phyloP scores from a whole-genome alignment of 2,888 invertebrate genomes.

The Mimumesa dahlbomi region DNA sequence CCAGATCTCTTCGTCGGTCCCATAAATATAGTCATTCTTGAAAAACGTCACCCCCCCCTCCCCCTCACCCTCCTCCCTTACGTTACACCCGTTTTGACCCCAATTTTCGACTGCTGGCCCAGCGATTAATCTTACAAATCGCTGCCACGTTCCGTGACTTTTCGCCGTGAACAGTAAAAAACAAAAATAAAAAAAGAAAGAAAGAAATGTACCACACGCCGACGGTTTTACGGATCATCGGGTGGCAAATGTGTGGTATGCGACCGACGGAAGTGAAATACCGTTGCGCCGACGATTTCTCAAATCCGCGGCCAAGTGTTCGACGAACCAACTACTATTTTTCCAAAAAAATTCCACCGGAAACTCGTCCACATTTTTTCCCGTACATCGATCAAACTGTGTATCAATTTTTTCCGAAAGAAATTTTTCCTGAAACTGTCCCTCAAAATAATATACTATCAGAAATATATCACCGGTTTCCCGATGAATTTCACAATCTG shows the following conservation, averaged over 20 bases:
- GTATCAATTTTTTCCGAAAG: too few species aligned
- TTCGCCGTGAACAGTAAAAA: constrained; percentile 23
- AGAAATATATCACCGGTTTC: too few species aligned
- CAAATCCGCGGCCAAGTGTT: background rate
- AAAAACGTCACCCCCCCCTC: too few species aligned
- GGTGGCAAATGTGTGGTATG: background rate
- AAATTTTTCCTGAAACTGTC: too few species aligned
- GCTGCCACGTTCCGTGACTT: constrained; percentile 23
- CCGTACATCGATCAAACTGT: too few species aligned
- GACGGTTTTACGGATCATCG: constrained; percentile 46
- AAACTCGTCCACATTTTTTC: background rate
- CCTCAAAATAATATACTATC: too few species aligned
- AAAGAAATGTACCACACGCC: too few species aligned
- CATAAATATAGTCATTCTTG: constrained; percentile 58
- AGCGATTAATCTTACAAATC: constrained; percentile 58
- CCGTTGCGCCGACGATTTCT: background rate
- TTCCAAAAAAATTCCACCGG: background rate
- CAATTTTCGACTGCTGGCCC: constrained; percentile 41
- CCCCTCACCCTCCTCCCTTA: constrained; percentile 14
- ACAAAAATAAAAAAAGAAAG: too few species aligned
- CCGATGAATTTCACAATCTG: too few species aligned
- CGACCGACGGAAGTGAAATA: background rate
- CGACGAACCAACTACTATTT: background rate
- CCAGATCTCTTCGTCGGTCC: constrained; percentile 46
- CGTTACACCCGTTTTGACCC: constrained; percentile 48